A percentile compares a stretch with the other conserved stretches of the same genome.
phyloP scores from a whole-genome alignment of 1,140 invertebrate species.

The Papilio glaucus region DNA sequence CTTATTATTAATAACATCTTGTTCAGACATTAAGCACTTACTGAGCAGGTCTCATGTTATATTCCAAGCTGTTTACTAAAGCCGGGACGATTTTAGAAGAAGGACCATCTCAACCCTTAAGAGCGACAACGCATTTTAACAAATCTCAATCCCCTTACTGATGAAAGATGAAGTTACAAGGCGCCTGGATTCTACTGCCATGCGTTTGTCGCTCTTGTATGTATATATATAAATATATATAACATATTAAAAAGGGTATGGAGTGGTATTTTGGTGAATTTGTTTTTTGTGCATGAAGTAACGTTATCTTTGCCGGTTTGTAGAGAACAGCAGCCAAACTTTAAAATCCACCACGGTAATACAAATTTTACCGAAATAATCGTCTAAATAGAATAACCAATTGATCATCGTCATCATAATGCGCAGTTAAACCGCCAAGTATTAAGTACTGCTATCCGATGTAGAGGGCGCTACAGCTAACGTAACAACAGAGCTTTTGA shows the following conservation, averaged over 20 bases:
- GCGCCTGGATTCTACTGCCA: neutral
- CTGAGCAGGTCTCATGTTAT: neutral
- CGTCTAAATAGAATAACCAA: too few relatives aligned
- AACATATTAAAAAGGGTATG: neutral
- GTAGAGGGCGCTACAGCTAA: too few relatives aligned
- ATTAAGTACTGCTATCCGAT: too few relatives aligned
- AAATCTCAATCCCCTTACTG: neutral
- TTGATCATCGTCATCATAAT: too few relatives aligned
- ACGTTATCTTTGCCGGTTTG: neutral
- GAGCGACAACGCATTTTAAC: neutral
- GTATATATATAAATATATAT: neutral
- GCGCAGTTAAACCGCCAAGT: neutral
- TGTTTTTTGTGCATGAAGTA: constrained; percentile 3
- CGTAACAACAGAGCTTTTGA: neutral
- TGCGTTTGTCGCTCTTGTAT: constrained; percentile 4
- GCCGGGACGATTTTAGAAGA: neutral
- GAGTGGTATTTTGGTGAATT: neutral
- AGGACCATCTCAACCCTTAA: neutral
- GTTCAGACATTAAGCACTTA: neutral
- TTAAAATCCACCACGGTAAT: too few relatives aligned
- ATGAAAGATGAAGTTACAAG: neutral
- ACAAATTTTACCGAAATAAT: too few relatives aligned
- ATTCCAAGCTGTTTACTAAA: neutral
- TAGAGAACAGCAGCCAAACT: neutral
- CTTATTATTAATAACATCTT: neutral